These are phyloP conservation scores for Odontothrips loti DNA, from an alignment of 2,888 invertebrate genomes.

Conservation along the genomic window DNA sequence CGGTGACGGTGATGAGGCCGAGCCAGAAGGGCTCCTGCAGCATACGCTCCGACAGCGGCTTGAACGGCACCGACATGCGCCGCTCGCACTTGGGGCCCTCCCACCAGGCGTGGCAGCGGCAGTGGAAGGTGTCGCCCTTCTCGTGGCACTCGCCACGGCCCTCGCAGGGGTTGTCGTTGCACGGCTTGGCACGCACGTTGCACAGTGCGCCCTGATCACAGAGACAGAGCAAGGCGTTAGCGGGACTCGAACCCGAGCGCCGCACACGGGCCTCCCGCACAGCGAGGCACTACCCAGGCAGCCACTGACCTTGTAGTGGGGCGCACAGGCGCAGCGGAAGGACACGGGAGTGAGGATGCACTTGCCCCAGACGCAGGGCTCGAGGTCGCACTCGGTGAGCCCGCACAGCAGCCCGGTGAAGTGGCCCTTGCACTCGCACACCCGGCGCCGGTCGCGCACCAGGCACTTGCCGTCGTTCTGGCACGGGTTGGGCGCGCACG, in stretches of 20 bases:
- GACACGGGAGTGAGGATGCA: conserved; percentile 49
- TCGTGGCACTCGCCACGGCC: conserved; percentile 69
- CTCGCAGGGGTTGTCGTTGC: conserved; percentile 69
- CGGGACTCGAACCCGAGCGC: too few species aligned
- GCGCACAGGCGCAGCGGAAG: conserved; percentile 61
- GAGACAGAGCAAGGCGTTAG: neutral
- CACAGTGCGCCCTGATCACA: conserved; percentile 46
- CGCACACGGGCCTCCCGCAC: neutral
- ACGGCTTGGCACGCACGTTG: conserved; percentile 63
- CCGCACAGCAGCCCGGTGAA: conserved; percentile 74
- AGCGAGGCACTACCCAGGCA: neutral
- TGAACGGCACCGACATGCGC: conserved; percentile 63
- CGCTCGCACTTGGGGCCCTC: conserved; percentile 65
- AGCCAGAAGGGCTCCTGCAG: conserved; percentile 86
- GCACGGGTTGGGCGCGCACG: conserved; percentile 71
- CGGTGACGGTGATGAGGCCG: conserved; percentile 77
- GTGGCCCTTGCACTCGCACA: conserved; percentile 67
- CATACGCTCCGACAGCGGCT: conserved; percentile 73
- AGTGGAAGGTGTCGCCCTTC: conserved; percentile 59
- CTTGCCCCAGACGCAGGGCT: conserved; percentile 54
- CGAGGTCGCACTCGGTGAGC: conserved; percentile 68
- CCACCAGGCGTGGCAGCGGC: conserved; percentile 72
- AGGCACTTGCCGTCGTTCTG: conserved; percentile 65
- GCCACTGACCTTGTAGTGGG: conserved; percentile 62
- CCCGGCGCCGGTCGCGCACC: conserved; percentile 48